Percentiles rank a stretch among this genome's conserved stretches.
phyloP scores from a whole-genome alignment of 23 tunicate species.

The Corella eumyota region DNA sequence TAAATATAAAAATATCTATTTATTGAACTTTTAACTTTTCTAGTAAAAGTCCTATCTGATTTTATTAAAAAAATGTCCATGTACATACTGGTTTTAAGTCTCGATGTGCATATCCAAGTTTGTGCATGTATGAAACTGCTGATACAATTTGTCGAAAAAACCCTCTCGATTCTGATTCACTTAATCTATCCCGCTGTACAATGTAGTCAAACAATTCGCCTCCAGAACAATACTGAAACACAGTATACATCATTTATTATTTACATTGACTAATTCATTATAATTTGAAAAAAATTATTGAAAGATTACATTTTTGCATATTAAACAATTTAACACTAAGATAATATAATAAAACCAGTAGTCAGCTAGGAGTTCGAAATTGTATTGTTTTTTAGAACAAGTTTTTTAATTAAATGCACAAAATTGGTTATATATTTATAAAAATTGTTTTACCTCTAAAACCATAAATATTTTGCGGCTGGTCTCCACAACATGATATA shows the following conservation, averaged over 20 bases:
- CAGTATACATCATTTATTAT: background rate
- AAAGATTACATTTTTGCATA: too few relatives aligned
- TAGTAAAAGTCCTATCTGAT: background rate
- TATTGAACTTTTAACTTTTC: too few relatives aligned
- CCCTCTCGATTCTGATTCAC: slow-evolving; percentile 76
- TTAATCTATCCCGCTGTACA: slow-evolving; percentile 87
- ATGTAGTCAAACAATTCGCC: slow-evolving; percentile 99
- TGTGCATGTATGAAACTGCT: slow-evolving; percentile 92
- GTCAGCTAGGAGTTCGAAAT: too few relatives aligned
- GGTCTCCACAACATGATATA: slow-evolving; percentile 96
- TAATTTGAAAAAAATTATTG: too few relatives aligned
- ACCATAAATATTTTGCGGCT: slow-evolving; percentile 68
- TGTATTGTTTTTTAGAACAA: too few relatives aligned
- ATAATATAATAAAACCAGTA: too few relatives aligned
- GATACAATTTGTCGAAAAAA: slow-evolving; percentile 97
- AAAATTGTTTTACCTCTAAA: slow-evolving; percentile 52
- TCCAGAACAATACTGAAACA: slow-evolving; percentile 80
- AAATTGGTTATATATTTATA: too few relatives aligned
- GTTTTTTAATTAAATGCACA: too few relatives aligned
- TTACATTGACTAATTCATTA: too few relatives aligned
- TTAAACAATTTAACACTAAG: too few relatives aligned
- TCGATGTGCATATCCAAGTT: slow-evolving; percentile 87
- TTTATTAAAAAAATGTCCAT: background rate
- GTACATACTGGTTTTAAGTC: slow-evolving; percentile 88
- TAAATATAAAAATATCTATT: background rate